These are phyloP conservation scores for Zaprionus tsacasi DNA, from an alignment of 1,140 invertebrate genomes.

Conservation along the genomic window DNA sequence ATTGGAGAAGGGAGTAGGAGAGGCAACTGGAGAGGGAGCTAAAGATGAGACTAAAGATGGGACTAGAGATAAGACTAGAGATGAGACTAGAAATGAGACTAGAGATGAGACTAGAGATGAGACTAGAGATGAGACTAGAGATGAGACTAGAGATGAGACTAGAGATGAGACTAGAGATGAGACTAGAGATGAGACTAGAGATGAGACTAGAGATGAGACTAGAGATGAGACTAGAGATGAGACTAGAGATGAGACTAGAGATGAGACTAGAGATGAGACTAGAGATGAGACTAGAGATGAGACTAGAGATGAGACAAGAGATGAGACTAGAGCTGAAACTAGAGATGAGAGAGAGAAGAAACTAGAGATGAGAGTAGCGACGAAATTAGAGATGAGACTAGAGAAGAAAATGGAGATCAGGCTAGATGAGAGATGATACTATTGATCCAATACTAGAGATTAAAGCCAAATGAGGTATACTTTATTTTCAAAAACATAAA, in stretches of 20 bases:
- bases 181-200: background rate
- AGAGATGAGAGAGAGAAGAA: background rate
- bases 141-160: background rate
- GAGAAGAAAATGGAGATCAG: background rate
- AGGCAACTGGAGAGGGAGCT: no score
- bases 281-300: background rate
- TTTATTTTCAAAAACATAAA: slow-evolving; percentile 1
- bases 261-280: background rate
- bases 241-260: background rate
- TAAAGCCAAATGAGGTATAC: background rate
- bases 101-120: no score
- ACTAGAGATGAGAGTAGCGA: background rate
- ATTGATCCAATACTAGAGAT: background rate
- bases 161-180: background rate
- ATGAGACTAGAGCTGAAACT: background rate
- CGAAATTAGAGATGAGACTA: background rate
- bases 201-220: background rate
- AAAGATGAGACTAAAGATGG: no score
- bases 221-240: background rate
- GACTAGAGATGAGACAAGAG: background rate
- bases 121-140: background rate
- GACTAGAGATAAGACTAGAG: no score
- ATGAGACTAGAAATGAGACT: no score
- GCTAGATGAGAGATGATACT: background rate
- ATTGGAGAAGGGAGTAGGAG: no score